A percentile compares a stretch with the other conserved stretches of the same genome.
Evolutionary conservation across 2,888 invertebrate genomes (phyloP).

Genomic region (Automeris io): DNA sequence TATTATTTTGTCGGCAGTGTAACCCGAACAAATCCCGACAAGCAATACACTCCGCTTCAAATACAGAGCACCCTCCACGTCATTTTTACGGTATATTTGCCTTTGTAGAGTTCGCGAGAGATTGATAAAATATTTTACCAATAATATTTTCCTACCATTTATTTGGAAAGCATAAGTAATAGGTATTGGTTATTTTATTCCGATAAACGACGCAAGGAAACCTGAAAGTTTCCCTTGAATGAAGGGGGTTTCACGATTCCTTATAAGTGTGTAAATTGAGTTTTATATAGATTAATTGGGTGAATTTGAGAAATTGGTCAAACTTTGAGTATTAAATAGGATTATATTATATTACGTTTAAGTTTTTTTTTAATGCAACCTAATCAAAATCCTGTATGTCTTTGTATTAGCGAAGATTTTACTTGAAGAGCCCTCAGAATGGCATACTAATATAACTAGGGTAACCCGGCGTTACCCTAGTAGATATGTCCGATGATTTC

Average conservation of each 20-base stretch:
- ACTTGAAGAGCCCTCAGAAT: no score
- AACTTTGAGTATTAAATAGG: no score
- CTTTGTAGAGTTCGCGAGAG: slow-evolving; percentile 15
- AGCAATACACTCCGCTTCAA: slow-evolving; percentile 15
- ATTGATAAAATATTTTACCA: slow-evolving; percentile 12
- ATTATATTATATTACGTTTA: no score
- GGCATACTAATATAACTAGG: no score
- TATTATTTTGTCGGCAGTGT: slow-evolving; percentile 4
- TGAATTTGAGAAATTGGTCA: no score
- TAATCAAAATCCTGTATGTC: no score
- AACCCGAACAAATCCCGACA: slow-evolving; percentile 3
- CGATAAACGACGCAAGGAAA: neutral
- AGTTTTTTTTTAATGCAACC: no score
- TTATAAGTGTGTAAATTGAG: no score
- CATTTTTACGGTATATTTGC: slow-evolving; percentile 20
- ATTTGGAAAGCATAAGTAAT: slow-evolving; percentile 4
- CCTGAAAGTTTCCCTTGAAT: neutral
- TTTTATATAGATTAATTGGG: no score
- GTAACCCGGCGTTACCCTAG: no score
- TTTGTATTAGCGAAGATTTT: no score
- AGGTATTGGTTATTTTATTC: neutral
- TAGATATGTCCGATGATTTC: no score
- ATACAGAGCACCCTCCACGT: slow-evolving; percentile 12
- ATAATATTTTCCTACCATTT: slow-evolving; percentile 14
- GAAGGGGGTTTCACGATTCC: neutral